phyloP scores from a whole-genome alignment of 2,797 vertebrate genomes.

The Cacajao melanocephalus region DNA sequence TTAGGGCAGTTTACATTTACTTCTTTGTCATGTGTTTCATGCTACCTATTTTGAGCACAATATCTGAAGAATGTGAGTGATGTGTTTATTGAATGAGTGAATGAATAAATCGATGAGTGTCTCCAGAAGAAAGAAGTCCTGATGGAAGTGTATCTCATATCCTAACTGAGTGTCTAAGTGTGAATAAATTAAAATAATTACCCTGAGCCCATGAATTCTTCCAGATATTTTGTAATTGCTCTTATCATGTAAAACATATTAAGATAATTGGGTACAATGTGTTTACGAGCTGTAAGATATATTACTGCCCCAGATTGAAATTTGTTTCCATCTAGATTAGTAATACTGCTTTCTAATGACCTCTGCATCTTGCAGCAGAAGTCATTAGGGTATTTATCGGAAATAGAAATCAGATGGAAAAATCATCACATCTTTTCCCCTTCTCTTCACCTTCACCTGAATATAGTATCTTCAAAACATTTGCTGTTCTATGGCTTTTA shows the following conservation, averaged over 20 bases:
- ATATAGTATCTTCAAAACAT: constrained; percentile 52
- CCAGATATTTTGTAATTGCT: constrained; percentile 68
- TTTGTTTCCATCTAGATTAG: constrained; percentile 81
- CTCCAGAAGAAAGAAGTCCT: constrained; percentile 34
- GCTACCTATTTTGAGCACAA: neutral
- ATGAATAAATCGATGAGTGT: constrained; percentile 23
- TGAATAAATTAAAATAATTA: constrained; percentile 73
- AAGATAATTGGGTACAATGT: constrained; percentile 63
- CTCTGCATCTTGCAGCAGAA: constrained; percentile 77
- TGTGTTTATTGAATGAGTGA: constrained; percentile 14
- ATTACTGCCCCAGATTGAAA: constrained; percentile 76
- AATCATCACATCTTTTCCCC: neutral
- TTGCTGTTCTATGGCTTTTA: constrained; percentile 53
- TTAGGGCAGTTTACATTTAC: neutral
- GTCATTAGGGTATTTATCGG: constrained; percentile 75
- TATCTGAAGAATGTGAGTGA: constrained; percentile 42
- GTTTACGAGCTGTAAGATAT: constrained; percentile 61
- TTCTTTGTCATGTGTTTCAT: neutral
- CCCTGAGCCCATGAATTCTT: constrained; percentile 50
- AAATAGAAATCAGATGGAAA: constrained; percentile 78
- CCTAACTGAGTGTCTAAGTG: constrained; percentile 38
- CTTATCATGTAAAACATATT: constrained; percentile 68
- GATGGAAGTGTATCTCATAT: constrained; percentile 23
- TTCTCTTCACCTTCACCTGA: constrained; percentile 15
- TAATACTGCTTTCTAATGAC: constrained; percentile 81